These are phyloP conservation scores for Xerus inauris DNA, from an alignment of 2,113 vertebrate genomes.

Conservation along the genomic window DNA sequence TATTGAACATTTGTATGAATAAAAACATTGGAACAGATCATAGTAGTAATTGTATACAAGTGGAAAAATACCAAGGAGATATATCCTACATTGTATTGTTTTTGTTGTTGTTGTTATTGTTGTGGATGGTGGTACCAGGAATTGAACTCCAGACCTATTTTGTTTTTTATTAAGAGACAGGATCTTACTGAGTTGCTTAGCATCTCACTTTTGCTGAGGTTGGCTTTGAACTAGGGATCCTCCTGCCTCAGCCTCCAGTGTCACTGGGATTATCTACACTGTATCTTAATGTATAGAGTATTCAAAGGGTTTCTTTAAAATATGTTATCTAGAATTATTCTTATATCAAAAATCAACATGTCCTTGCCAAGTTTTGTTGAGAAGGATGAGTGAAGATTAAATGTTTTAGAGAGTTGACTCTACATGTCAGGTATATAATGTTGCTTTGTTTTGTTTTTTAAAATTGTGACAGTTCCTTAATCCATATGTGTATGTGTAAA, in stretches of 20 bases:
- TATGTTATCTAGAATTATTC: not conserved
- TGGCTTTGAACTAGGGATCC: no score
- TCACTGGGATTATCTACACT: not conserved
- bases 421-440: not conserved
- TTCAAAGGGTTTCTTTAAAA: not conserved
- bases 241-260: no score
- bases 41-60: not conserved
- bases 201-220: no score
- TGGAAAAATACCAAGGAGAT: not conserved
- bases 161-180: no score
- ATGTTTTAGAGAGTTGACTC: not conserved
- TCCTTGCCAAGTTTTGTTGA: not conserved
- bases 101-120: no score
- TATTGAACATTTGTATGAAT: not conserved
- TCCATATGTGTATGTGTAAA: not conserved
- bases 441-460: not conserved
- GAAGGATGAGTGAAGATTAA: not conserved
- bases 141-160: no score
- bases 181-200: no score
- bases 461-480: not conserved
- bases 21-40: not conserved
- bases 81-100: not conserved
- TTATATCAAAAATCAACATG: not conserved
- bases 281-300: not conserved
- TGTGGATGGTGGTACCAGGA: no score